These are phyloP conservation scores for Microtus pennsylvanicus DNA, from an alignment of 2,113 vertebrate species.

Conservation along the genomic window DNA sequence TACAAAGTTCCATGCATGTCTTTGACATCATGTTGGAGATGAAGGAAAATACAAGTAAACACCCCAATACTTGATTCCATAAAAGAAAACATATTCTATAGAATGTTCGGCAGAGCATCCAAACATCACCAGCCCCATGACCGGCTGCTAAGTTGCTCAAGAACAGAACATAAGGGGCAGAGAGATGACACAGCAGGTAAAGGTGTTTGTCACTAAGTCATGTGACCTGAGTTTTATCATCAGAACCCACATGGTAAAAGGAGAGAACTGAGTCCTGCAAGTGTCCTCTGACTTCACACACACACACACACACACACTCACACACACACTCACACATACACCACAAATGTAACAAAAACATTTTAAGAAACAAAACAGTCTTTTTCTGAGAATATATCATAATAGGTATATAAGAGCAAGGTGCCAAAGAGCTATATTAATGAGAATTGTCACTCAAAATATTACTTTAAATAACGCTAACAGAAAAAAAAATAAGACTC, in stretches of 20 bases:
- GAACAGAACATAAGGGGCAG: not conserved
- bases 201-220: not conserved
- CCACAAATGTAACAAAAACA: not conserved
- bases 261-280: not conserved
- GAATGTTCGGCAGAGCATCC: not conserved
- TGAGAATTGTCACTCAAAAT: not conserved
- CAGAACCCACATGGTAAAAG: not conserved
- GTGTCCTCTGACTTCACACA: not conserved
- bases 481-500: not conserved
- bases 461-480: not conserved
- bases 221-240: not conserved
- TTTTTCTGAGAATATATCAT: slow-evolving; percentile 19
- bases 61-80: not conserved
- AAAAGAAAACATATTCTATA: not conserved
- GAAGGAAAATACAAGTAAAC: slow-evolving; percentile 7
- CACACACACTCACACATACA: not conserved
- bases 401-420: not conserved
- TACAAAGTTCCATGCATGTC: not conserved
- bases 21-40: slow-evolving; percentile 24
- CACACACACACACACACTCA: not conserved
- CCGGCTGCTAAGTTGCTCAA: not conserved
- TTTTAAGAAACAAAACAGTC: not conserved
- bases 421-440: not conserved
- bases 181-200: not conserved
- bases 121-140: not conserved